phyloP scores from a whole-genome alignment of 2,888 invertebrate genomes.

The Drosophila imparisetae region DNA sequence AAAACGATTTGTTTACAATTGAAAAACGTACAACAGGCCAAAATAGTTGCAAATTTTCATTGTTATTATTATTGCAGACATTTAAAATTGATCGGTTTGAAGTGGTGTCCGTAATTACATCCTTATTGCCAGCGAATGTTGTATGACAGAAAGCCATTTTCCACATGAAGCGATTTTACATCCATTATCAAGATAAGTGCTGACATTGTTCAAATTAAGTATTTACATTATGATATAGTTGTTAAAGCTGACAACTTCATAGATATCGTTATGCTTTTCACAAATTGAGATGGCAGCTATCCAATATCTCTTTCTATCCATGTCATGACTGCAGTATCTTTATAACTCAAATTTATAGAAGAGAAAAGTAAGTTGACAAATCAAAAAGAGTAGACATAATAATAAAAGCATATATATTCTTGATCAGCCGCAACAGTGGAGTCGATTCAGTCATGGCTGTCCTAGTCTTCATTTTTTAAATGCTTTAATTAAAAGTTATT shows the following conservation, averaged over 20 bases:
- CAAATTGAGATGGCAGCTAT: neutral
- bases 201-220: conserved; percentile 11
- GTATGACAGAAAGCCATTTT: conserved; percentile 29
- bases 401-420: neutral
- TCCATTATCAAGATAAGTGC: conserved; percentile 36
- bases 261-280: neutral
- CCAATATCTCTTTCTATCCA: neutral
- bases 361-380: neutral
- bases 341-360: neutral
- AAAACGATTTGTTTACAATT: conserved; percentile 9
- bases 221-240: neutral
- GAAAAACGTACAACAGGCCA: conserved; percentile 13
- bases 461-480: neutral
- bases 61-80: neutral
- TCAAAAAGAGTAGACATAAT: neutral
- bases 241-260: neutral
- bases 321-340: neutral
- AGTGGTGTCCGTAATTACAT: conserved; percentile 4
- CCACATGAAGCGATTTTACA: conserved; percentile 35
- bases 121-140: conserved; percentile 9
- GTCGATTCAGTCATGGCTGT: neutral
- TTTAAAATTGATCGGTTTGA: conserved; percentile 12
- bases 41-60: neutral
- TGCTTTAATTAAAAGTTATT: neutral
- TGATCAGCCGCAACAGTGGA: neutral